Evolutionary conservation across 2,888 invertebrate species (phyloP).

Genomic region (Andrena fulva): DNA sequence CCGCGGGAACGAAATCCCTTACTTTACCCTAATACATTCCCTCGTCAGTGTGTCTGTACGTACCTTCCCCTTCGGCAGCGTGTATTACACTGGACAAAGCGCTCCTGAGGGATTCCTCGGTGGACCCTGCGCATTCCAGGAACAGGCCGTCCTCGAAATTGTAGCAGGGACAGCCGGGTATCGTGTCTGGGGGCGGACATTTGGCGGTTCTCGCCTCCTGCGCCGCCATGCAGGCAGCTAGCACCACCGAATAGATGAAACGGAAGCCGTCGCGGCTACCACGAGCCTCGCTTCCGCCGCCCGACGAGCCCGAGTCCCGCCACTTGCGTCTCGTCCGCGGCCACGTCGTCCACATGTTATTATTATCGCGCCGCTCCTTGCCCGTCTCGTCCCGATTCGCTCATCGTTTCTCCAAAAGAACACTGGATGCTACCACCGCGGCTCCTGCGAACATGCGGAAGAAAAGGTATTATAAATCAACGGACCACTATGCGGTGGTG

Average conservation of each 20-base stretch:
- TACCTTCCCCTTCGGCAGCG: slow-evolving; percentile 87
- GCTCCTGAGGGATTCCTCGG: slow-evolving; percentile 90
- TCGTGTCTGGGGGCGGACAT: slow-evolving; percentile 91
- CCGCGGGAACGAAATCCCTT: slow-evolving; percentile 37
- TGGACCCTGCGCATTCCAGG: slow-evolving; percentile 94
- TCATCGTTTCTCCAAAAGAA: slow-evolving; percentile 70
- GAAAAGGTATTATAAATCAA: too few species aligned
- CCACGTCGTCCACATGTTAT: slow-evolving; percentile 82
- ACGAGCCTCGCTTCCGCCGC: slow-evolving; percentile 60
- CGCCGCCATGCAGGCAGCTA: slow-evolving; percentile 79
- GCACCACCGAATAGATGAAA: slow-evolving; percentile 76
- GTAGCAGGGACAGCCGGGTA: slow-evolving; percentile 95
- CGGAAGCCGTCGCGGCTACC: slow-evolving; percentile 69
- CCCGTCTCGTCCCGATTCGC: slow-evolving; percentile 69
- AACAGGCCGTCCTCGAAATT: slow-evolving; percentile 96
- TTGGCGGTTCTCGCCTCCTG: slow-evolving; percentile 83
- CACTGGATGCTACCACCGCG: slow-evolving; percentile 31
- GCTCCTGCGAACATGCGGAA: slow-evolving; percentile 51
- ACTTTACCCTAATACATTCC: slow-evolving; percentile 53
- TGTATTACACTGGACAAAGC: slow-evolving; percentile 88
- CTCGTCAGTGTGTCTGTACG: slow-evolving; percentile 22
- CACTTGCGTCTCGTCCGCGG: slow-evolving; percentile 82
- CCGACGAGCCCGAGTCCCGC: slow-evolving; percentile 70
- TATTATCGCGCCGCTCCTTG: slow-evolving; percentile 79
- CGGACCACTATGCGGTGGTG: background rate